Evolutionary conservation across 2,113 vertebrate genomes (phyloP).

Genomic region (Alethe diademata): DNA sequence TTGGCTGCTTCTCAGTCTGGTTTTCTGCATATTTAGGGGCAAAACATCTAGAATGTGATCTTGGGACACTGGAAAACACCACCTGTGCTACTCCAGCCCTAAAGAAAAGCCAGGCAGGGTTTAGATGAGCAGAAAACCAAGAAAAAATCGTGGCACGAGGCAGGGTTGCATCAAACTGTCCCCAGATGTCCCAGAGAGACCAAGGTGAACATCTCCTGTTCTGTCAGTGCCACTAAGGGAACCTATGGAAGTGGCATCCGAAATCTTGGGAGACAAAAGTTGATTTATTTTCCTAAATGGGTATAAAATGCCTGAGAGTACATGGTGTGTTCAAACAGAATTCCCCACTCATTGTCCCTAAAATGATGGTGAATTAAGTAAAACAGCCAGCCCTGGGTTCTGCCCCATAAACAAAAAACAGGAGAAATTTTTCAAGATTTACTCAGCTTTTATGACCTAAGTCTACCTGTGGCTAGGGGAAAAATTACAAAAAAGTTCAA

Average conservation of each 20-base stretch:
- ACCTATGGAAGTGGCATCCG: not conserved
- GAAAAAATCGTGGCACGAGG: not conserved
- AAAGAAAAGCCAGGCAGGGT: not conserved
- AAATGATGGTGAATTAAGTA: not conserved
- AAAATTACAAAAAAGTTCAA: not conserved
- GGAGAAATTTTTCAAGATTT: not conserved
- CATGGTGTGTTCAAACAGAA: rapidly evolving
- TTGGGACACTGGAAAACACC: not conserved
- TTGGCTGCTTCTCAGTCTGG: not conserved
- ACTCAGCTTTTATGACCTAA: not conserved
- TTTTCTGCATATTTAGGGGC: not conserved
- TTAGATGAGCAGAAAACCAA: not conserved
- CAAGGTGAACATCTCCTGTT: not conserved
- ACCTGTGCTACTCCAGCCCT: not conserved
- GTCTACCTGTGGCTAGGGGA: not conserved
- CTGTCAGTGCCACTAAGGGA: not conserved
- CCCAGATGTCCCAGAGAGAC: not conserved
- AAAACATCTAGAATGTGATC: not conserved
- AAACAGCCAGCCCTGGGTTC: not conserved
- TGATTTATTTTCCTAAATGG: not conserved
- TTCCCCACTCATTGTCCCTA: not conserved
- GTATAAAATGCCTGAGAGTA: not conserved
- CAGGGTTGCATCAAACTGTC: not conserved
- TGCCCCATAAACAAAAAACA: not conserved
- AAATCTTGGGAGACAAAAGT: not conserved